A percentile compares a stretch with the other conserved stretches of the same genome.
These are phyloP conservation scores for Neolamprologus devosi DNA, from an alignment of 2,113 vertebrate species.

Conservation along the genomic window DNA sequence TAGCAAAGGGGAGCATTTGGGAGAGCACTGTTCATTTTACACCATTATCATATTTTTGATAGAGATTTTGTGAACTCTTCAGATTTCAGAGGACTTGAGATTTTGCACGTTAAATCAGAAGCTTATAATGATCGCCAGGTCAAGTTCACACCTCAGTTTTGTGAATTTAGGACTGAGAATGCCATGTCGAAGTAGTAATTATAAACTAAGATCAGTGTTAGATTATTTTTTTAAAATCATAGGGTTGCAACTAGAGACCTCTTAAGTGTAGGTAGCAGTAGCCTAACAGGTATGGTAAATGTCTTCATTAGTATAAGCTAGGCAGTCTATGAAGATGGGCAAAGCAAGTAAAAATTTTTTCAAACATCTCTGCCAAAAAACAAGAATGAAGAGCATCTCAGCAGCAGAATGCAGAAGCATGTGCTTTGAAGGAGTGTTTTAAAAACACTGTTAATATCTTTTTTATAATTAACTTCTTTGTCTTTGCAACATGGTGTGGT, in stretches of 20 bases:
- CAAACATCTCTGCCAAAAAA: neutral
- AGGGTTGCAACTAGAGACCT: neutral
- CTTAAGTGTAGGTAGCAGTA: neutral
- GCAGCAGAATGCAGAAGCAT: neutral
- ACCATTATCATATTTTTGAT: neutral
- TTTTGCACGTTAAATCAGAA: neutral
- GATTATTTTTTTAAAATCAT: rapidly evolving
- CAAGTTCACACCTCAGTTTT: neutral
- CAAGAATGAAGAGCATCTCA: neutral
- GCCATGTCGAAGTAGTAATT: neutral
- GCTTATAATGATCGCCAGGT: neutral
- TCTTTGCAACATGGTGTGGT: neutral
- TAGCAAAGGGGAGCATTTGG: neutral
- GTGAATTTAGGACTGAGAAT: neutral
- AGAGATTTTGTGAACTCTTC: neutral
- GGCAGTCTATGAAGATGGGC: neutral
- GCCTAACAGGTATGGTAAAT: neutral
- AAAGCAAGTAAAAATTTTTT: neutral
- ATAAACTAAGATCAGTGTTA: neutral
- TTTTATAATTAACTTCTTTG: neutral
- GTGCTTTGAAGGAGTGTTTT: neutral
- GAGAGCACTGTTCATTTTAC: neutral
- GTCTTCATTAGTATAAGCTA: neutral
- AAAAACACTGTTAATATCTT: neutral
- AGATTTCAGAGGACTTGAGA: neutral